A percentile compares a stretch with the other conserved stretches of the same genome.
phyloP scores from a whole-genome alignment of 2,888 invertebrate genomes.

The Phania funesta region DNA sequence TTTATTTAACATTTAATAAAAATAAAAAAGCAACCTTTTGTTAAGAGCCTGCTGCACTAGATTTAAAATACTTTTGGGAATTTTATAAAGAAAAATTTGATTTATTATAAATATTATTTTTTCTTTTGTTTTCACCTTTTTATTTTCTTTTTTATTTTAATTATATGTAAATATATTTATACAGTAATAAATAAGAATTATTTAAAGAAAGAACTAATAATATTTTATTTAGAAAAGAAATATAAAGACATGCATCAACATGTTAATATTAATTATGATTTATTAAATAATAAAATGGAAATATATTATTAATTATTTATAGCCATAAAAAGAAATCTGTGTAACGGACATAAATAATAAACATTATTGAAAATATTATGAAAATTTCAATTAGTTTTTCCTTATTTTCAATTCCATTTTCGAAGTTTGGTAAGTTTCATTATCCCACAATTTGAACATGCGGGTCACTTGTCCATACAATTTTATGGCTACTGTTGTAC shows the following conservation, averaged over 20 bases:
- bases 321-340: constrained; percentile 51
- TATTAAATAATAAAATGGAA: constrained; percentile 34
- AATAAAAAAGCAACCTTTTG: not conserved
- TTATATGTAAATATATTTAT: constrained; percentile 6
- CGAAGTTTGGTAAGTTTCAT: not conserved
- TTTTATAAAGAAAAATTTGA: not conserved
- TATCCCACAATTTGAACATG: not conserved
- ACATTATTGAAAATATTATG: constrained; percentile 51
- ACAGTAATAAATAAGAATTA: constrained; percentile 12
- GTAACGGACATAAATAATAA: constrained; percentile 61
- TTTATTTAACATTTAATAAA: not conserved
- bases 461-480: too few relatives aligned
- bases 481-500: too few relatives aligned
- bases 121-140: not conserved
- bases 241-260: constrained; percentile 19
- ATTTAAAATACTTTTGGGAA: not conserved
- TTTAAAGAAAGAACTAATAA: not conserved
- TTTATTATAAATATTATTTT: not conserved
- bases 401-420: not conserved
- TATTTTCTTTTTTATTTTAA: constrained; percentile 6
- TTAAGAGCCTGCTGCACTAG: not conserved
- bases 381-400: not conserved
- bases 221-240: constrained; percentile 20
- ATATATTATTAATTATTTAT: constrained; percentile 52
- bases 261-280: constrained; percentile 56